Conservation (phyloP, 2,888 invertebrate species). For the Drosophila cracens region DNA sequence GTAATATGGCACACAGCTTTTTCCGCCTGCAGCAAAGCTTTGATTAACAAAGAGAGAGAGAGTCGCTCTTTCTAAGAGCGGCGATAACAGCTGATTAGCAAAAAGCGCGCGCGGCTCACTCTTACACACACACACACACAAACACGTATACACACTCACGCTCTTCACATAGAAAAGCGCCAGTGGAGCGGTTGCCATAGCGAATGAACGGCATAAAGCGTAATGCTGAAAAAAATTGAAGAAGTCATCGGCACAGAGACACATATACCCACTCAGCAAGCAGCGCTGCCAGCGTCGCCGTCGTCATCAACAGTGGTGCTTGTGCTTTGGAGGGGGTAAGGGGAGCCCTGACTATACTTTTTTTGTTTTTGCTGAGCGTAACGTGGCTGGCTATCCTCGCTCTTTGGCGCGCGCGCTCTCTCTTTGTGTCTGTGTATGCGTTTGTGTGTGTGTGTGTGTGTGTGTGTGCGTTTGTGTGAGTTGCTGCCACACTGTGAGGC, state of each 20-base stretch:
- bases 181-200: slow-evolving; percentile 74
- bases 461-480: slow-evolving; percentile 36
- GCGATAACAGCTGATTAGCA: slow-evolving; percentile 67
- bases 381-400: slow-evolving; percentile 33
- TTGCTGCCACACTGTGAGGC: slow-evolving; percentile 67
- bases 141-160: slow-evolving; percentile 17
- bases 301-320: slow-evolving; percentile 44
- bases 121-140: slow-evolving; percentile 18
- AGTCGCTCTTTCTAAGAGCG: slow-evolving; percentile 35
- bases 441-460: slow-evolving; percentile 25
- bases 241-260: slow-evolving; percentile 84
- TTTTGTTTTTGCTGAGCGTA: slow-evolving; percentile 34
- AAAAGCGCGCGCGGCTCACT: slow-evolving; percentile 59
- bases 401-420: slow-evolving; percentile 36
- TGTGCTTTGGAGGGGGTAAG: slow-evolving; percentile 20
- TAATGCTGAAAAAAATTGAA: slow-evolving; percentile 68
- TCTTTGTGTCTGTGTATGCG: slow-evolving; percentile 10
- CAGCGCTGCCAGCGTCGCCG: slow-evolving; percentile 46
- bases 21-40: slow-evolving; percentile 57
- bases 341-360: slow-evolving; percentile 4
- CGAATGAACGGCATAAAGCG: slow-evolving; percentile 77
- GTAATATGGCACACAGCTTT: slow-evolving; percentile 64
- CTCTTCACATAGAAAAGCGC: slow-evolving; percentile 37
- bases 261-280: slow-evolving; percentile 82
- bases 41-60: slow-evolving; percentile 24